Percentiles rank a stretch among this genome's conserved stretches.
Evolutionary conservation across 92 coral and sea anemone genomes (phyloP).

Genomic region (Epizoanthus stellaris): DNA sequence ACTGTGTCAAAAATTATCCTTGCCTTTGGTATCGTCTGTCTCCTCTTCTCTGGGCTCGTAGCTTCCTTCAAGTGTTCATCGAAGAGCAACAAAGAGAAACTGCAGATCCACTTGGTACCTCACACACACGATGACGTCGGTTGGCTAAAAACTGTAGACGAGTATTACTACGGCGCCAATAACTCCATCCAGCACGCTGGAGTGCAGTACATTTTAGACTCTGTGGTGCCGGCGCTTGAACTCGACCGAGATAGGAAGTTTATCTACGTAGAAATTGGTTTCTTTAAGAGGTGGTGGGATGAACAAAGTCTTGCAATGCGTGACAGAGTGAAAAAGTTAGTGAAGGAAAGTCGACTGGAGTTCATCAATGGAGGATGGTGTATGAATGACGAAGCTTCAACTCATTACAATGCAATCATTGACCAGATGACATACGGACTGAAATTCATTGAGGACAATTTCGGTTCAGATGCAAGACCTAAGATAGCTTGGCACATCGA

Average conservation of each 20-base stretch:
- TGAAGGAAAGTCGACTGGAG: constrained; percentile 70
- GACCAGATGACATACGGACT: constrained; percentile 82
- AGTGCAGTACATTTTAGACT: constrained; percentile 65
- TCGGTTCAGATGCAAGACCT: constrained; percentile 74
- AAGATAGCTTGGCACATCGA: constrained; percentile 83
- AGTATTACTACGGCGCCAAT: constrained; percentile 67
- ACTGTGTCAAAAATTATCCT: too few species aligned
- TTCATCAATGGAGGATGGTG: constrained; percentile 83
- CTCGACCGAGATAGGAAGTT: constrained; percentile 52
- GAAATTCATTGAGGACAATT: constrained; percentile 65
- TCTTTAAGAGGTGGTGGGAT: constrained; percentile 75
- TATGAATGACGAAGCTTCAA: constrained; percentile 80
- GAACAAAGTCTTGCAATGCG: constrained; percentile 58
- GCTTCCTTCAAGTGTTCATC: too few species aligned
- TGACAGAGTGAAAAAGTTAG: constrained; percentile 74
- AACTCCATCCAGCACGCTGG: constrained; percentile 72
- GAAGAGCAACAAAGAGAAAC: constrained; percentile 38
- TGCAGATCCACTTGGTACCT: constrained; percentile 71
- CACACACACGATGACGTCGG: constrained; percentile 82
- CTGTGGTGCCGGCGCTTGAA: constrained; percentile 64
- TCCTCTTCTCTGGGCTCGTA: too few species aligned
- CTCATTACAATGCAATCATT: constrained; percentile 82
- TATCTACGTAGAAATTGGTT: constrained; percentile 77
- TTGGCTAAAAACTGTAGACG: constrained; percentile 74
- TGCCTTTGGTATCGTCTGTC: too few species aligned